Base-by-base conservation (phyloP, 2,888 invertebrate genomes). In the Frankliniella fusca region DNA sequence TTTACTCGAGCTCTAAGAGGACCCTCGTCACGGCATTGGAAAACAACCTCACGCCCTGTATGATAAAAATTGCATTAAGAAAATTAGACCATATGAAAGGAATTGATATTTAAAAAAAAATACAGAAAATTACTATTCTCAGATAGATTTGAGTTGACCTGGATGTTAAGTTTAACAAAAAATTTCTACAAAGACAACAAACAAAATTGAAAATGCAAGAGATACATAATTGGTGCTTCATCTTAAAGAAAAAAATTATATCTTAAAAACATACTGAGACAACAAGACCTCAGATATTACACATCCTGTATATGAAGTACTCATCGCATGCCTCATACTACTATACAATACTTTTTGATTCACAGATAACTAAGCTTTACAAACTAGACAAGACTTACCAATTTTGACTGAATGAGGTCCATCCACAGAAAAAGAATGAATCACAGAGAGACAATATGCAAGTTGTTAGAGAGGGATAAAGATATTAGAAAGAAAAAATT, bases 1-100 rank as follows among this genome's bases (percentile, higher is more conserved):
- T 91, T 91, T 9, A 97, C 95, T 81, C 90, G 90, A 5, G 94
- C 94, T 82, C 96, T 91, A 0, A 91, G 87, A 0, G 91, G 91
- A n/a, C 97, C 95, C 88, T 96, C 96, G 86, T 97, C 97, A 84
- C 97, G 93, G 87, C 98, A 98, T 89, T 94, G 94, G 91, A 97
- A 95, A 61, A 97, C 95, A 70, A 97, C 97, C 88, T 97, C 97
- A 79, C 95, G 93, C 88, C 95, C 97, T 96, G 84, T 23, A 83
- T 65, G 65, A 48, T 54, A 48, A 80, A 82, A 23, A 82, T 27
- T 65, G 20, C 1, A n/a, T 83, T 80, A 23, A 38, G 3, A 38
- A 38, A 38, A 38, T 38, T 38, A 38, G 38, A 38, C 38, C 38
- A 38, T 38, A 38, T 38, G 38, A 38, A 38, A 38, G 2, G 5